Evolutionary conservation across 2,113 vertebrate genomes (phyloP).

Genomic region (Oriolus oriolus): DNA sequence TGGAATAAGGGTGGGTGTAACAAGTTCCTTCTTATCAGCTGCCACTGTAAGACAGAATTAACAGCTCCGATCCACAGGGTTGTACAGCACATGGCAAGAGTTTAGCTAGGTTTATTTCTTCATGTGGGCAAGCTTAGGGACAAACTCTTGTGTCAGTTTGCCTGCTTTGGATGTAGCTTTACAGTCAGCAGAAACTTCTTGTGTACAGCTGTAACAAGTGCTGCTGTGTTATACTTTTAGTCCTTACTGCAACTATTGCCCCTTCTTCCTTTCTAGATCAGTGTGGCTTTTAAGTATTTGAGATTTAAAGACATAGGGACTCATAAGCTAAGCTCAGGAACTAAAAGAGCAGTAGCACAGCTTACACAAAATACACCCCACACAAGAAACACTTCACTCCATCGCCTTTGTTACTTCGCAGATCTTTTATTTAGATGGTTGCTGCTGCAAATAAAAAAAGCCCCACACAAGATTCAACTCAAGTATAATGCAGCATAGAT

Average conservation of each 20-base stretch:
- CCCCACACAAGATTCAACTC: conserved; percentile 17
- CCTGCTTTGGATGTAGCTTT: neutral
- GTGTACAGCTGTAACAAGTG: neutral
- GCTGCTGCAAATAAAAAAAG: conserved; percentile 30
- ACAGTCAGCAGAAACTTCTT: neutral
- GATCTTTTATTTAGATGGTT: conserved; percentile 57
- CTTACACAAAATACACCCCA: neutral
- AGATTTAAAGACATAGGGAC: neutral
- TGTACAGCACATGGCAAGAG: neutral
- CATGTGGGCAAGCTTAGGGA: neutral
- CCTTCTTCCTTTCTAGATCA: neutral
- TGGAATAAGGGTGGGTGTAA: neutral
- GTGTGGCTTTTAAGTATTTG: neutral
- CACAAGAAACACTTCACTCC: neutral
- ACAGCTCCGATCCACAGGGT: neutral
- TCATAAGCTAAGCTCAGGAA: neutral
- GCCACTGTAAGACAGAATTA: neutral
- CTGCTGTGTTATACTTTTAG: neutral
- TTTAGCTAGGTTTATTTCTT: neutral
- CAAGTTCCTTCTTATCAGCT: neutral
- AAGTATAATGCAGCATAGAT: neutral
- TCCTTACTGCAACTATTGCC: neutral
- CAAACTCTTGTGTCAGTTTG: neutral
- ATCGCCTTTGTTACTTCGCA: neutral
- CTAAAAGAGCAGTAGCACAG: neutral